Base-by-base conservation (phyloP, 2,888 invertebrate genomes). In the Phorcus lineatus region DNA sequence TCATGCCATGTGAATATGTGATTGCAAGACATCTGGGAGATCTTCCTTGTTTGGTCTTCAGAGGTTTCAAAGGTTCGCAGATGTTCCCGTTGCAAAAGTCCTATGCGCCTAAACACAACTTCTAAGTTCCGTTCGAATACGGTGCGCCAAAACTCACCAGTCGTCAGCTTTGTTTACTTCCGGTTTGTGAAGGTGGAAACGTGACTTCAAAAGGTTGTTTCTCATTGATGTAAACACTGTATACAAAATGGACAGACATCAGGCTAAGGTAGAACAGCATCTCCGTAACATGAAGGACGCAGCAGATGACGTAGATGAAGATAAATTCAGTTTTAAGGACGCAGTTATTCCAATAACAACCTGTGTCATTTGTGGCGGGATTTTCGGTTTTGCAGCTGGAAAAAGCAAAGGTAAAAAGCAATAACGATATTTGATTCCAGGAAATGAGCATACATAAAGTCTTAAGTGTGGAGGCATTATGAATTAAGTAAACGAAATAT, bases 321-420 rank as follows among this genome's bases (percentile, higher is more conserved):
- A 62, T 62, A 28, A 62, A 11, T 3, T n/a, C 13, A 17, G 62
- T 62, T 62, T 28, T 28, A 62, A 11, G 1, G 28, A 28, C 17
- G 62, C 28, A 24, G 2, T 62, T 24, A 16, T 62, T 28, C 62
- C 24, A 28, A 24, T 62, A 16, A 28, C 24, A 17, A 62, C 24
- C 4, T 24, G 24, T 11, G 28, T 28, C 7, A 16, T 80, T 24
- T 77, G 79, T 74, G 81, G 81, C n/a, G 54, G 57, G 7, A 19
- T 75, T n/a, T 82, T 82, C 78, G 82, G 82, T 40, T 76, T 80
- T 78, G 78, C 80, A 22, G 67, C 80, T 7, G 82, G 76, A 78
- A 82, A 82, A 67, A 67, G 80, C 28, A 82, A 76, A 77, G 82
- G 82, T 82, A 70, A 19, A 47, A 11, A 11, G 6, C 13, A 47